Percentiles rank a stretch among this genome's conserved stretches.
phyloP scores from a whole-genome alignment of 2,113 vertebrate genomes.

The Onychorhynchus coronatus region DNA sequence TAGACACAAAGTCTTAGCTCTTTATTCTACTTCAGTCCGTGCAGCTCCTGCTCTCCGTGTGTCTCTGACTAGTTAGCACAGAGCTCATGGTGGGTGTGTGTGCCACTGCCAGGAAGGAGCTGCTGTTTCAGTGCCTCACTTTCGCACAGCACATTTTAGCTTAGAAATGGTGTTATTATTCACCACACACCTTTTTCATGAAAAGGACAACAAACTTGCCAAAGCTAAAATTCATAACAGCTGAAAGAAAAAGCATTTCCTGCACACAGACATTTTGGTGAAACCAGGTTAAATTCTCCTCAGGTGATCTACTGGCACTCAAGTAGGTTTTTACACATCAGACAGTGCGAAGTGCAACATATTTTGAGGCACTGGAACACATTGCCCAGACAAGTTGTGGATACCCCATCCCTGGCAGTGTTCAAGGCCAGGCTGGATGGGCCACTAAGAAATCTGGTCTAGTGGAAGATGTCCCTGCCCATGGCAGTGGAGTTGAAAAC shows the following conservation, averaged over 20 bases:
- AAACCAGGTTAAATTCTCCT: not conserved
- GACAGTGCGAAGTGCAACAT: not conserved
- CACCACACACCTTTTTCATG: not conserved
- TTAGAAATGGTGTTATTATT: not conserved
- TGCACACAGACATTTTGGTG: not conserved
- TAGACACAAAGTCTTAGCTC: not conserved
- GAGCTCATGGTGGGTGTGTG: not conserved
- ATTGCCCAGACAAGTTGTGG: not conserved
- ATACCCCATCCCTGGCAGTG: not conserved
- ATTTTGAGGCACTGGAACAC: not conserved
- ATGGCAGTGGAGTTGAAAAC: not conserved
- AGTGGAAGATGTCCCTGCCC: not conserved
- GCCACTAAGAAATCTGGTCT: not conserved
- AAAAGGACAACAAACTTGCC: not conserved
- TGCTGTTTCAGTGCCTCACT: not conserved
- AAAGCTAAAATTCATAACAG: not conserved
- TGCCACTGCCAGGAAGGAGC: not conserved
- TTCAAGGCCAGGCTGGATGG: not conserved
- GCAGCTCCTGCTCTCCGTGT: not conserved
- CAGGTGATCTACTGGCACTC: not conserved
- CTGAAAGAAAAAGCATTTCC: not conserved
- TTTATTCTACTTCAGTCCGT: not conserved
- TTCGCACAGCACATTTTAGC: not conserved
- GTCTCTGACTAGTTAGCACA: not conserved
- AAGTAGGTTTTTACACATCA: not conserved